phyloP scores from a whole-genome alignment of 1,140 invertebrate genomes.

The Ceratina japonica region DNA sequence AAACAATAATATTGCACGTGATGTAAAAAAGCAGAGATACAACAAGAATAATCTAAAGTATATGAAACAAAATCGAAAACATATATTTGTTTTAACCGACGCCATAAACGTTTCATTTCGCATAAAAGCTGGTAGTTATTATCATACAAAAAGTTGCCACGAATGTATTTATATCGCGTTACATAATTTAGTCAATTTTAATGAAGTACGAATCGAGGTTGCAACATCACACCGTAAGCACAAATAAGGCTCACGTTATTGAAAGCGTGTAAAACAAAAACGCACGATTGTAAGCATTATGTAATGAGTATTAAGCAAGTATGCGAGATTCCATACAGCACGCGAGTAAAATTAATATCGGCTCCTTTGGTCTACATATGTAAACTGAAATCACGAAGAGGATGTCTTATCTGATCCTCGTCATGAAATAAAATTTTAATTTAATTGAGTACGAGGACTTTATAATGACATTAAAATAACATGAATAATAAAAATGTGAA shows the following conservation, averaged over 20 bases:
- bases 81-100: too few species aligned
- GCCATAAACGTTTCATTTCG: background rate
- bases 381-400: too few species aligned
- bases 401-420: too few species aligned
- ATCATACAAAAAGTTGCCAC: background rate
- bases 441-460: too few species aligned
- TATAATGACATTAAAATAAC: too few species aligned
- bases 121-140: background rate
- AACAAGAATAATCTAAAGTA: too few species aligned
- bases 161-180: background rate
- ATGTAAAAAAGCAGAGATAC: too few species aligned
- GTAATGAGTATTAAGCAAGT: background rate
- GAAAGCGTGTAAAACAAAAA: background rate
- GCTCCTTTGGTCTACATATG: too few species aligned
- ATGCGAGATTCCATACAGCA: background rate
- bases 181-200: slow-evolving; percentile 1
- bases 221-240: background rate
- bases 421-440: too few species aligned
- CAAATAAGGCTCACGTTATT: background rate
- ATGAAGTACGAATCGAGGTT: background rate
- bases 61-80: too few species aligned
- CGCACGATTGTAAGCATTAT: background rate
- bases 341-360: background rate
- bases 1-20: too few species aligned
- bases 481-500: too few species aligned